These are phyloP conservation scores for Zaprionus bogoriensis DNA, from an alignment of 2,888 invertebrate species.

Conservation along the genomic window DNA sequence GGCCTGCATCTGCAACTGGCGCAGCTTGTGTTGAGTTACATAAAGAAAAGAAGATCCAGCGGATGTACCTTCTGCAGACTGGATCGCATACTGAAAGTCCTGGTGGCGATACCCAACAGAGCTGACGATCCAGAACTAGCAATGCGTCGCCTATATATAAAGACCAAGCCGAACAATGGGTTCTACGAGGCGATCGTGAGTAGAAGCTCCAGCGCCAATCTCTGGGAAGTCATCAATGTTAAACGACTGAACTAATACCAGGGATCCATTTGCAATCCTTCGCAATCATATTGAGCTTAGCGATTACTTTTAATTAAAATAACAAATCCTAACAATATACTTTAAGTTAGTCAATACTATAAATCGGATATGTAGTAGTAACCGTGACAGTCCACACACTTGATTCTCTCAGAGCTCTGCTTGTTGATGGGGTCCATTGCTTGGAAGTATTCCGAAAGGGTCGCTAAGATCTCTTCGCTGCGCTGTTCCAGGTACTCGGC, in stretches of 20 bases:
- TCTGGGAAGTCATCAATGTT: background rate
- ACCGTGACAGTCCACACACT: conserved; percentile 41
- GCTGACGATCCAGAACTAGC: conserved; percentile 1
- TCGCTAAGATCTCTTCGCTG: conserved; percentile 33
- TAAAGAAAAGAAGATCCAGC: background rate
- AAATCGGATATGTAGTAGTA: conserved; percentile 15
- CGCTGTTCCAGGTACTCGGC: conserved; percentile 51
- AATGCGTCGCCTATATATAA: conserved; percentile 3
- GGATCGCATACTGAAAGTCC: background rate
- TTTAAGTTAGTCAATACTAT: background rate
- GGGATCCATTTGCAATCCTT: background rate
- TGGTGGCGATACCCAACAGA: conserved; percentile 1
- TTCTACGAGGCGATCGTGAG: conserved; percentile 27
- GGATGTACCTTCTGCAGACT: too few relatives aligned
- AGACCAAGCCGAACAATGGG: background rate
- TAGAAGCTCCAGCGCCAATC: conserved; percentile 7
- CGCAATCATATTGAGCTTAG: too few relatives aligned
- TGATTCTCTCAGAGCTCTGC: conserved; percentile 1
- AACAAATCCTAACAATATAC: background rate
- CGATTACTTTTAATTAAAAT: background rate
- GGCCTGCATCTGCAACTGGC: background rate
- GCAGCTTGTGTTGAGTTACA: background rate
- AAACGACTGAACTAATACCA: background rate
- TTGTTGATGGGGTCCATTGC: conserved; percentile 26
- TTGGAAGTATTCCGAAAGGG: conserved; percentile 37